A percentile compares a stretch with the other conserved stretches of the same genome.
Conservation (phyloP, 2,797 vertebrate genomes). For the Hydrophis major region DNA sequence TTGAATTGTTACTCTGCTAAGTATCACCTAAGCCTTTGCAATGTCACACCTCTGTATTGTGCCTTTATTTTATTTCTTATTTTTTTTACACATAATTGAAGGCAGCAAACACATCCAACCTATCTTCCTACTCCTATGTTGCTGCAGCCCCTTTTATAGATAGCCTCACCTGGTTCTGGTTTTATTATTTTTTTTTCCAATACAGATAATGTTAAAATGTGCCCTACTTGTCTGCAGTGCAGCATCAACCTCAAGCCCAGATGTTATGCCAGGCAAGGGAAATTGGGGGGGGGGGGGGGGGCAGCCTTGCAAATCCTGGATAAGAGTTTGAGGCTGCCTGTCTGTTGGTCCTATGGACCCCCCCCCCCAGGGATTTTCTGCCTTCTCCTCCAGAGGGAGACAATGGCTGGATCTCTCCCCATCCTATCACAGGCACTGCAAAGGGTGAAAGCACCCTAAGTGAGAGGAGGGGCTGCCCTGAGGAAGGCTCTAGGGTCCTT, state of each 20-base stretch:
- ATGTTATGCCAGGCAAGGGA: not conserved
- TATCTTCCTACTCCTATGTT: not conserved
- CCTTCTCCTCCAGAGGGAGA: not conserved
- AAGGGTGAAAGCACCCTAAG: not conserved
- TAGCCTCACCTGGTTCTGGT: not conserved
- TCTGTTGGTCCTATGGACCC: not conserved
- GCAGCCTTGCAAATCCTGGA: not conserved
- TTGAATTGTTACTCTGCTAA: not conserved
- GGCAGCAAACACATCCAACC: not conserved
- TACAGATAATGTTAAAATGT: not conserved
- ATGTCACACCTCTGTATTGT: not conserved
- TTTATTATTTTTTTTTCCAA: not conserved
- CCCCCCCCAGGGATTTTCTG: not conserved
- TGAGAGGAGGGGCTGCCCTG: not conserved
- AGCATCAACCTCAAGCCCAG: not conserved
- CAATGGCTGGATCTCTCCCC: not conserved
- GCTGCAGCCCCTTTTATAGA: not conserved
- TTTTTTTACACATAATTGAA: not conserved
- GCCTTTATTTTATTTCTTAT: not conserved
- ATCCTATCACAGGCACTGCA: not conserved
- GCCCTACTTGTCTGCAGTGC: conserved; percentile 31
- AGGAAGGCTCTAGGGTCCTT: not conserved
- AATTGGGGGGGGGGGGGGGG: too few relatives aligned
- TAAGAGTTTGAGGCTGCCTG: not conserved
- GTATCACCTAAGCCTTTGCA: not conserved